Percentiles rank a stretch among this genome's conserved stretches.
These are phyloP conservation scores for Phengaris alcon DNA, from an alignment of 2,888 invertebrate genomes.

Conservation along the genomic window DNA sequence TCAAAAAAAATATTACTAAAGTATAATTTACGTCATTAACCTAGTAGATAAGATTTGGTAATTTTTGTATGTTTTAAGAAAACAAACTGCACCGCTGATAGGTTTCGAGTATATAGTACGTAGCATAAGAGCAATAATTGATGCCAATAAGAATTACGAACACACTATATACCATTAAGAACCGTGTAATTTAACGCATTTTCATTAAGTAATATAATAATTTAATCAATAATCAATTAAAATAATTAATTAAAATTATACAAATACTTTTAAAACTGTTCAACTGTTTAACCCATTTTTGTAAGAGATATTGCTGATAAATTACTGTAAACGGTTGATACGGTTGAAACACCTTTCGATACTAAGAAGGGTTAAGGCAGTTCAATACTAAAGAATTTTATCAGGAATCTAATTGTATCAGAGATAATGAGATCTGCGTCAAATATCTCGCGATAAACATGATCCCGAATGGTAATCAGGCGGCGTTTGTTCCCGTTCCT, in stretches of 20 bases:
- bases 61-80: background rate
- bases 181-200: background rate
- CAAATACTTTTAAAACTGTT: background rate
- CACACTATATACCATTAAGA: background rate
- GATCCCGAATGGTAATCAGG: constrained; percentile 55
- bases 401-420: constrained; percentile 23
- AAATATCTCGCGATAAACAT: constrained; percentile 42
- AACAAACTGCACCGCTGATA: background rate
- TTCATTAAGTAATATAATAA: background rate
- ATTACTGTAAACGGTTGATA: constrained; percentile 7
- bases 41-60: background rate
- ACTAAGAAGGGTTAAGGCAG: background rate
- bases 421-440: constrained; percentile 35
- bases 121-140: background rate
- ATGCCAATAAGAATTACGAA: background rate
- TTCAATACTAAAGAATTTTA: background rate
- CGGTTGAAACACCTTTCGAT: background rate
- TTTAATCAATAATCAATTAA: background rate
- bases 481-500: constrained; percentile 55
- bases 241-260: no score
- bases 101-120: background rate
- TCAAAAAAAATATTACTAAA: background rate
- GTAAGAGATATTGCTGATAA: background rate
- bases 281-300: background rate
- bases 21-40: background rate